Percentiles rank a stretch among this genome's conserved stretches.
phyloP scores from a whole-genome alignment of 2,113 vertebrate species.

The Probosciger aterrimus region DNA sequence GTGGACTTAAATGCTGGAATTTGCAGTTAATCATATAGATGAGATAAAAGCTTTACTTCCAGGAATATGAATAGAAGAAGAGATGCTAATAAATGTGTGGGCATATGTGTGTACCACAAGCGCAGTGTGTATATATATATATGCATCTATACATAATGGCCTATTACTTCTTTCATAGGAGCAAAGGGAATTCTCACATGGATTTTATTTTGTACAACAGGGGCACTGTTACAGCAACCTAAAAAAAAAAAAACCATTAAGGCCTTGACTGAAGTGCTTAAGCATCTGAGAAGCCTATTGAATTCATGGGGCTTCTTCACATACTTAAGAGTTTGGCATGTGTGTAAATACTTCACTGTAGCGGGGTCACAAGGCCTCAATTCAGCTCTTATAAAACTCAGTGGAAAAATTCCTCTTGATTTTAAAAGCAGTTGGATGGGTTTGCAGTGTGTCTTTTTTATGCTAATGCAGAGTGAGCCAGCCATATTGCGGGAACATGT shows the following conservation, averaged over 20 bases:
- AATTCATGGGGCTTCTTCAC: slow-evolving; percentile 20
- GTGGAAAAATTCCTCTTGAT: slow-evolving; percentile 2
- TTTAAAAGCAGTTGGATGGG: neutral
- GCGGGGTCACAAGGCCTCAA: neutral
- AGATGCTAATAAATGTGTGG: neutral
- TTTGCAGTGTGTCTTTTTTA: neutral
- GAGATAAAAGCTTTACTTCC: neutral
- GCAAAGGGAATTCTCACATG: neutral
- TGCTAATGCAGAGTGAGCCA: neutral
- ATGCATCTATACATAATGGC: neutral
- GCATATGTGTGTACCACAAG: neutral
- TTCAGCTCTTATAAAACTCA: slow-evolving; percentile 5
- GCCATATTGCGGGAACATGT: neutral
- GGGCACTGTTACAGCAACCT: neutral
- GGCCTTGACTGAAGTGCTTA: neutral
- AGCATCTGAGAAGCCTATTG: neutral
- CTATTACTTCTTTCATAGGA: neutral
- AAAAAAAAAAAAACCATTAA: neutral
- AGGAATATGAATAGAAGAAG: neutral
- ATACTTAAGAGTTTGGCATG: neutral
- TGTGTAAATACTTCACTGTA: neutral
- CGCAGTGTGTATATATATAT: neutral
- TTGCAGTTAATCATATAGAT: neutral
- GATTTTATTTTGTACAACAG: neutral
- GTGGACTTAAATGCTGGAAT: neutral